A percentile compares a stretch with the other conserved stretches of the same genome.
phyloP scores from a whole-genome alignment of 2,888 invertebrate genomes.

The Pseudanteris insignis region DNA sequence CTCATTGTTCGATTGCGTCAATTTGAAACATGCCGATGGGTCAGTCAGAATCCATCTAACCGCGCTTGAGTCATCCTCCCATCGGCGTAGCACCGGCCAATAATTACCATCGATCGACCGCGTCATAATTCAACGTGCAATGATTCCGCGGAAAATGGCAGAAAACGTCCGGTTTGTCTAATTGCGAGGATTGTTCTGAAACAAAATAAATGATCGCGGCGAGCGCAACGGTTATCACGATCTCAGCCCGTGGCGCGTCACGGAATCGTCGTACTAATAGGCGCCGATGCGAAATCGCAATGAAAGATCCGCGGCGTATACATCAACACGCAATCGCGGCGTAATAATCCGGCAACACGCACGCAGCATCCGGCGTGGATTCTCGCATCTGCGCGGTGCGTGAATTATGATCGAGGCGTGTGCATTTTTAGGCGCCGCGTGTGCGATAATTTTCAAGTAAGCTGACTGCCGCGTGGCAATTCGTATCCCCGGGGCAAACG shows the following conservation, averaged over 20 bases:
- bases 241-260: slow-evolving; percentile 23
- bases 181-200: slow-evolving; percentile 27
- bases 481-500: slow-evolving; percentile 26
- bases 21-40: too few species aligned
- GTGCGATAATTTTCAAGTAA: slow-evolving; percentile 26
- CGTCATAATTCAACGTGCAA: too few species aligned
- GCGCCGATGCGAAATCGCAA: slow-evolving; percentile 37
- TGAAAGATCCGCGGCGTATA: slow-evolving; percentile 30
- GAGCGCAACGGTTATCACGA: slow-evolving; percentile 30
- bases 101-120: too few species aligned
- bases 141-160: too few species aligned
- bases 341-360: slow-evolving; percentile 43
- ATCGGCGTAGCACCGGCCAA: too few species aligned
- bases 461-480: slow-evolving; percentile 27
- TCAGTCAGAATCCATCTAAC: too few species aligned
- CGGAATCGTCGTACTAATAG: slow-evolving; percentile 40
- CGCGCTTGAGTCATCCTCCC: too few species aligned
- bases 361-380: slow-evolving; percentile 11
- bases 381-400: slow-evolving; percentile 23
- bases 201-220: slow-evolving; percentile 22
- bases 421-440: slow-evolving; percentile 17
- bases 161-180: slow-evolving; percentile 1
- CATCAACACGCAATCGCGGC: slow-evolving; percentile 39
- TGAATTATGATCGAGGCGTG: slow-evolving; percentile 37
- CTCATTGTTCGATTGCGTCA: too few species aligned